Conservation (phyloP, 2,888 invertebrate genomes). For the Pelosia muscerda region DNA sequence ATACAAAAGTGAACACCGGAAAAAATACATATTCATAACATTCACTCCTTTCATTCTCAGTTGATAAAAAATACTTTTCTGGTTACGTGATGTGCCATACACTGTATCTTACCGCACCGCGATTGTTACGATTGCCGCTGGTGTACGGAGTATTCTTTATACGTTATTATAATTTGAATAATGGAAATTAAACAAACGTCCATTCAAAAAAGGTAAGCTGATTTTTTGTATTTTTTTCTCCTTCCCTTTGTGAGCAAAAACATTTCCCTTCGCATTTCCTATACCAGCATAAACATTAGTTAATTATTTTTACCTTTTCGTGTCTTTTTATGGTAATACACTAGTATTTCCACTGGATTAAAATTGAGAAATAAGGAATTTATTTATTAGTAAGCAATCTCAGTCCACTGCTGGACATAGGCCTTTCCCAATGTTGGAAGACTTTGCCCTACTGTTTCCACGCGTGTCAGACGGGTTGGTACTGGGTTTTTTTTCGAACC, state of each 20-base stretch:
- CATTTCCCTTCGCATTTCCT: neutral
- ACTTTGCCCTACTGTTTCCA: too few species aligned
- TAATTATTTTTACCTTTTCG: neutral
- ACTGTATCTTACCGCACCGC: conserved; percentile 24
- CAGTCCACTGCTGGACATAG: too few species aligned
- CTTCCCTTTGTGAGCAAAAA: neutral
- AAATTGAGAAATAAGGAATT: neutral
- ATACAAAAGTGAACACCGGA: conserved; percentile 47
- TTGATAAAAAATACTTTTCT: conserved; percentile 33
- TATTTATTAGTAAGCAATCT: neutral
- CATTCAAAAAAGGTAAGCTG: neutral
- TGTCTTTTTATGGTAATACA: neutral
- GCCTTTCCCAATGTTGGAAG: too few species aligned
- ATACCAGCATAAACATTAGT: neutral
- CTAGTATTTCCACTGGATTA: neutral
- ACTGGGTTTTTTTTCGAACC: too few species aligned
- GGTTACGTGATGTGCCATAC: conserved; percentile 33
- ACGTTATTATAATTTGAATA: neutral
- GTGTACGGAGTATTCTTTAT: neutral
- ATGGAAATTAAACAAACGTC: conserved; percentile 2
- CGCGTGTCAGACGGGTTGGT: too few species aligned
- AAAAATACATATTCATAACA: conserved; percentile 47
- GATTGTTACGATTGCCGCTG: neutral
- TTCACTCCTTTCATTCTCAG: conserved; percentile 47
- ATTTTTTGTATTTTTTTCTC: neutral